A percentile compares a stretch with the other conserved stretches of the same genome.
These are phyloP conservation scores for Denticeps clupeoides DNA, from an alignment of 2,797 vertebrate genomes.

Conservation along the genomic window DNA sequence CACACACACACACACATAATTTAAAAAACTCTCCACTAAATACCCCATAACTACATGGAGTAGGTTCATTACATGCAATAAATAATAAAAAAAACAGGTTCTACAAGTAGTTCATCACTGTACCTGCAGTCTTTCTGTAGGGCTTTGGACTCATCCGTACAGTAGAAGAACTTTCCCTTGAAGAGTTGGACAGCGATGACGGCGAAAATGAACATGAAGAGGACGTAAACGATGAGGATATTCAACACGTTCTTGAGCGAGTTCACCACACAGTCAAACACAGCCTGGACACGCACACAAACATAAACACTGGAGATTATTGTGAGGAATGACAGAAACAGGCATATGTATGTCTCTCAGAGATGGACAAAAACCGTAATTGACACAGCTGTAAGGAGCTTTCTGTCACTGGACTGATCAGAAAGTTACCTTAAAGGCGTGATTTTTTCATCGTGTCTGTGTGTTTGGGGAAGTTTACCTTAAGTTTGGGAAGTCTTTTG, in stretches of 20 bases:
- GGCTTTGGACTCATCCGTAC: conserved; percentile 90
- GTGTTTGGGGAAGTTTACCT: conserved; percentile 55
- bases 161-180: conserved; percentile 97
- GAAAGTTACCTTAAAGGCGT: no score
- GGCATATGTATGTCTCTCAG: no score
- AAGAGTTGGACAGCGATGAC: conserved; percentile 97
- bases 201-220: conserved; percentile 99
- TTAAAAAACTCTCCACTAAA: no score
- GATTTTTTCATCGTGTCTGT: background rate
- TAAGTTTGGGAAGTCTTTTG: conserved; percentile 90
- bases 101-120: no score
- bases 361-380: no score
- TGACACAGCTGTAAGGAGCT: no score
- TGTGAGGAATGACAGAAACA: no score
- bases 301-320: no score
- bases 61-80: background rate
- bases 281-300: conserved; percentile 60
- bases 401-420: no score
- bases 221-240: conserved; percentile 95
- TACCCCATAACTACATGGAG: no score
- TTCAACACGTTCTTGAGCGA: conserved; percentile 97
- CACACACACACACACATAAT: no score
- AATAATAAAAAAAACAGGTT: background rate
- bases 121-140: conserved; percentile 93
- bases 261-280: conserved; percentile 97